Conservation (phyloP, 2,888 invertebrate genomes). For the Stenichneumon culpator region DNA sequence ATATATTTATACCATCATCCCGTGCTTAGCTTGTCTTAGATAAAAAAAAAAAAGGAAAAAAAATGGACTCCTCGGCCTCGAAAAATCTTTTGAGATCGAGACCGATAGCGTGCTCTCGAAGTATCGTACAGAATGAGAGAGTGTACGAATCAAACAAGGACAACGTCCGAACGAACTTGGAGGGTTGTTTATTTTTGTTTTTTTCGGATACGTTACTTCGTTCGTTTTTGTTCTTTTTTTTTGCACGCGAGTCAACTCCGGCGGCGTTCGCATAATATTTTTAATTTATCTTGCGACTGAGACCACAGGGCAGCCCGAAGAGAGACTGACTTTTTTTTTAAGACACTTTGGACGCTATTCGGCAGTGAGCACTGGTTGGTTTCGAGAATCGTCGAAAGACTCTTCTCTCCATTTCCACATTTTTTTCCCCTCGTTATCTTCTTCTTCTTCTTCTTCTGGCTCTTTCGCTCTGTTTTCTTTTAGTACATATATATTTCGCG, state of each 20-base stretch:
- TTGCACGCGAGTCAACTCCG: constrained; percentile 26
- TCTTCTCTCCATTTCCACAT: constrained; percentile 23
- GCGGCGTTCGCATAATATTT: constrained; percentile 3
- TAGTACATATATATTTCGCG: constrained; percentile 13
- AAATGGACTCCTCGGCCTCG: constrained; percentile 33
- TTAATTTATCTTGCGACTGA: background rate
- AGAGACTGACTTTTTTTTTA: constrained; percentile 62
- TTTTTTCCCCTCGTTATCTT: constrained; percentile 15
- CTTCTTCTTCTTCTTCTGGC: constrained; percentile 7
- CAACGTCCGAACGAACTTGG: background rate
- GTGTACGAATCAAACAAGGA: background rate
- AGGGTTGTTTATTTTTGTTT: background rate
- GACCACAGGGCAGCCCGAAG: constrained; percentile 47
- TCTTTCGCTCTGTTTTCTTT: background rate
- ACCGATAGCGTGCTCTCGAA: constrained; percentile 34
- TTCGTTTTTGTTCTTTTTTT: constrained; percentile 11
- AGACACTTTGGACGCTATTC: constrained; percentile 71
- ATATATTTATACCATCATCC: constrained; percentile 23
- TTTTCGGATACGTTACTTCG: constrained; percentile 14
- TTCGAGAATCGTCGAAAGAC: constrained; percentile 52
- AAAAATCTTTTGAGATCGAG: constrained; percentile 11
- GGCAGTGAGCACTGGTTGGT: constrained; percentile 71
- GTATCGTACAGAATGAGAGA: constrained; percentile 44
- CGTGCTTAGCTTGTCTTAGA: constrained; percentile 25
- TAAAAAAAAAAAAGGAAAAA: constrained; percentile 35